These are phyloP conservation scores for Toxotes chatareus DNA, from an alignment of 2,113 vertebrate genomes.

Conservation along the genomic window DNA sequence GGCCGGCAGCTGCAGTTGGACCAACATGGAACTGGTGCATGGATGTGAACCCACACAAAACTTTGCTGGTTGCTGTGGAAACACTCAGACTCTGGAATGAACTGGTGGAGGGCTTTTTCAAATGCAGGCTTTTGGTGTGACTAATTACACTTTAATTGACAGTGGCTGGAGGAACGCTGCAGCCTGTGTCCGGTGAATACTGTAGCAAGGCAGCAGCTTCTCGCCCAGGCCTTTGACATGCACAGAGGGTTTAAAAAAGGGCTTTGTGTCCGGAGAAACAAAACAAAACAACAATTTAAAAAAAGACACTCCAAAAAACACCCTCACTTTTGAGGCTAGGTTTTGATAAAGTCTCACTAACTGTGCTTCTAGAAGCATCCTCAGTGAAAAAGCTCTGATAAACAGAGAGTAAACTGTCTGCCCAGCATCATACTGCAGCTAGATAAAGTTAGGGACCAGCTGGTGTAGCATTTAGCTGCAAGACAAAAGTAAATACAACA, in stretches of 20 bases:
- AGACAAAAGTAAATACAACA: background rate
- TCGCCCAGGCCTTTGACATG: constrained; percentile 17
- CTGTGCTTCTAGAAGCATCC: background rate
- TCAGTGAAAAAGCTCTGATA: background rate
- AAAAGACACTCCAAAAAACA: background rate
- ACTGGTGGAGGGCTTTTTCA: constrained; percentile 51
- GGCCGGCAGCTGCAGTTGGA: constrained; percentile 70
- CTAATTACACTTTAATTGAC: constrained; percentile 85
- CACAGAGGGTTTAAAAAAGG: constrained; percentile 25
- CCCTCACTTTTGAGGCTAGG: background rate
- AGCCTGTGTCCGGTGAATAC: constrained; percentile 28
- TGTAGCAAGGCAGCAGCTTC: constrained; percentile 21
- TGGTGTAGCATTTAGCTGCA: background rate
- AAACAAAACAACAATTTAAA: background rate
- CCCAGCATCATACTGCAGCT: background rate
- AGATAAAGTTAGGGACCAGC: background rate
- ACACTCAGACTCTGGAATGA: constrained; percentile 50
- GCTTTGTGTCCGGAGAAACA: constrained; percentile 1
- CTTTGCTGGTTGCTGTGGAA: constrained; percentile 78
- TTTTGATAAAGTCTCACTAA: background rate
- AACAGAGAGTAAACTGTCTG: background rate
- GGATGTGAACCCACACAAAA: constrained; percentile 50
- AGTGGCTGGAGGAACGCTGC: constrained; percentile 28
- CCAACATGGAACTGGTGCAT: constrained; percentile 44
- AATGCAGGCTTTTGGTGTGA: constrained; percentile 71